These are phyloP conservation scores for Chorisops tibialis DNA, from an alignment of 2,888 invertebrate genomes.

Conservation along the genomic window DNA sequence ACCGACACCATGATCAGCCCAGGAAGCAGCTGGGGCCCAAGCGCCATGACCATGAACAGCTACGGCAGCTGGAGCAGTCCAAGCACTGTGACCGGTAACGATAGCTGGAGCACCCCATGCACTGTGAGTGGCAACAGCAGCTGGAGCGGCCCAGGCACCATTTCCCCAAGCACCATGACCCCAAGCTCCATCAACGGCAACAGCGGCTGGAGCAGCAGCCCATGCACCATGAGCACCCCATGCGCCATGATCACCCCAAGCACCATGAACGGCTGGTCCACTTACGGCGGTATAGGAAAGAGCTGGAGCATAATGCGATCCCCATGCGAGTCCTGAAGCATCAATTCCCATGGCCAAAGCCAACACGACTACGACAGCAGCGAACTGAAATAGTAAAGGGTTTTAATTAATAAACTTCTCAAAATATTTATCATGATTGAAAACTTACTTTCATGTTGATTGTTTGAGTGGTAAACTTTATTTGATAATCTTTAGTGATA, in stretches of 20 bases:
- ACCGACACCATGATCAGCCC: not conserved
- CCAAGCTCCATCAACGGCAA: slow-evolving; percentile 31
- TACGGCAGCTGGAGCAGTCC: not conserved
- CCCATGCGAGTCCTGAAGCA: slow-evolving; percentile 35
- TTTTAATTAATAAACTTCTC: not conserved
- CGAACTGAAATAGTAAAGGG: slow-evolving; percentile 38
- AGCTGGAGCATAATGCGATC: slow-evolving; percentile 29
- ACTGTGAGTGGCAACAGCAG: not conserved
- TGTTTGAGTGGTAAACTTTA: slow-evolving; percentile 8
- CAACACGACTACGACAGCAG: slow-evolving; percentile 43
- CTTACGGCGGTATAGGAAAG: slow-evolving; percentile 36
- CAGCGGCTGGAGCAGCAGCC: too few species aligned
- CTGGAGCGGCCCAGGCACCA: slow-evolving; percentile 27
- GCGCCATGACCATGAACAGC: not conserved
- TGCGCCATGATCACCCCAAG: slow-evolving; percentile 32
- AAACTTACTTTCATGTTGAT: slow-evolving; percentile 19
- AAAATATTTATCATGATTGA: not conserved
- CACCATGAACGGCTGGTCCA: slow-evolving; percentile 36
- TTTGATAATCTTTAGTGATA: not conserved
- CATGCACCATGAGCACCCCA: slow-evolving; percentile 32
- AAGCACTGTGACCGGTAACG: not conserved
- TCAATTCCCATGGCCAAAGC: slow-evolving; percentile 37
- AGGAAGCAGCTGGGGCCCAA: slow-evolving; percentile 35
- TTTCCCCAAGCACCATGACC: slow-evolving; percentile 33
- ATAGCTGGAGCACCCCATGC: not conserved